phyloP scores from a whole-genome alignment of 2,113 vertebrate species.

The Scytalopus superciliaris region DNA sequence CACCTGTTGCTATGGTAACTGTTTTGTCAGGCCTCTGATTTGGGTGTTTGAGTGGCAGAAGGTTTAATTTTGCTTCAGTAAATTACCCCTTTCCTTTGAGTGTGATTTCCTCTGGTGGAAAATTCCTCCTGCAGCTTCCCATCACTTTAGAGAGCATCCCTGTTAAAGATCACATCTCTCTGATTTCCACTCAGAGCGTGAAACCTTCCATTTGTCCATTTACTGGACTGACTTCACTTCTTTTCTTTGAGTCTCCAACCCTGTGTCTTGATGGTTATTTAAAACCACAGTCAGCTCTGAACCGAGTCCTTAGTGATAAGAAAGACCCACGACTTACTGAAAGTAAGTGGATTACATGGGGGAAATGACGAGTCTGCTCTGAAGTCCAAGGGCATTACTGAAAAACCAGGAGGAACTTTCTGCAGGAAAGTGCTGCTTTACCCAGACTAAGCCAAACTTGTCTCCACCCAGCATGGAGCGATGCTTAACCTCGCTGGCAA shows the following conservation, averaged over 20 bases:
- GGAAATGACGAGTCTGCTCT: accelerated
- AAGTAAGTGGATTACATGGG: background rate
- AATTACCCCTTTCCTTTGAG: background rate
- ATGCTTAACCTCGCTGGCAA: background rate
- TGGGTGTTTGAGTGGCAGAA: background rate
- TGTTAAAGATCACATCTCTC: too few species aligned
- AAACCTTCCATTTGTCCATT: background rate
- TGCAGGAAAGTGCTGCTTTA: background rate
- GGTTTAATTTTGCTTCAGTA: background rate
- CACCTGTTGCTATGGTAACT: background rate
- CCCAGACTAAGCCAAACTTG: background rate
- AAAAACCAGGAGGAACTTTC: accelerated
- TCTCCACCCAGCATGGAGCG: accelerated
- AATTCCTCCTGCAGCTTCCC: background rate
- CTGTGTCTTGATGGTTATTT: background rate
- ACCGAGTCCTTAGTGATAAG: accelerated
- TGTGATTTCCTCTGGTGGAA: background rate
- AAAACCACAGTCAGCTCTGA: background rate
- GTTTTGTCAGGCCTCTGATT: background rate
- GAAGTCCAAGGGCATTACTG: background rate
- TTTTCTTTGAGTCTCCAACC: background rate
- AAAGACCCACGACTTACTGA: accelerated
- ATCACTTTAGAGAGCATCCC: background rate
- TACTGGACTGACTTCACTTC: background rate
- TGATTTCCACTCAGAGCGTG: accelerated